These are phyloP conservation scores for Notodonta dromedarius DNA, from an alignment of 2,888 invertebrate genomes.

Conservation along the genomic window DNA sequence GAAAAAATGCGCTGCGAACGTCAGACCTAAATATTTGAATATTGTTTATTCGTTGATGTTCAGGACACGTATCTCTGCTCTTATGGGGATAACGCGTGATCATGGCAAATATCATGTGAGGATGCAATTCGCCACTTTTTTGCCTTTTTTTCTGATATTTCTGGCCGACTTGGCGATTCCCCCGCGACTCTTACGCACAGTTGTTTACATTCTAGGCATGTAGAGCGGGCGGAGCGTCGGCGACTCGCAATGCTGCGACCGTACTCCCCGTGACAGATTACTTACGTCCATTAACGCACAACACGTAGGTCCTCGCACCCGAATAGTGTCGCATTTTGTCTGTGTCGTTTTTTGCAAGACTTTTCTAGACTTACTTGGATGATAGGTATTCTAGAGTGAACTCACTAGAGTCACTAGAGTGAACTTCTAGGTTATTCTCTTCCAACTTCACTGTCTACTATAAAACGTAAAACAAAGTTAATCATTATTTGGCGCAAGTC, in stretches of 20 bases:
- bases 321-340: conserved; percentile 10
- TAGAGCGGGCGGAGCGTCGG: conserved; percentile 14
- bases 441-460: not conserved
- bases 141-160: conserved; percentile 30
- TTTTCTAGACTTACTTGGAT: not conserved
- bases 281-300: conserved; percentile 40
- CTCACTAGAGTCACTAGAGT: too few species aligned
- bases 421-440: too few species aligned
- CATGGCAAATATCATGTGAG: conserved; percentile 42
- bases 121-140: conserved; percentile 45
- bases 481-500: conserved; percentile 11
- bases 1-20: conserved; percentile 27
- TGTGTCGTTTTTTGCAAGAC: conserved; percentile 15
- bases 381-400: too few species aligned
- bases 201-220: conserved; percentile 41
- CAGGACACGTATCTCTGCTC: conserved; percentile 34
- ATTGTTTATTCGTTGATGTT: conserved; percentile 25
- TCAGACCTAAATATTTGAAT: conserved; percentile 4
- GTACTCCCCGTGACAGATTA: conserved; percentile 37
- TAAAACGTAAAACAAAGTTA: not conserved
- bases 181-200: conserved; percentile 34
- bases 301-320: conserved; percentile 15
- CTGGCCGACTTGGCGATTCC: conserved; percentile 36
- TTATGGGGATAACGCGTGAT: conserved; percentile 47
- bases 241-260: conserved; percentile 7